Evolutionary conservation across 2,113 vertebrate genomes (phyloP).

Genomic region (Chascanopsetta lugubris): DNA sequence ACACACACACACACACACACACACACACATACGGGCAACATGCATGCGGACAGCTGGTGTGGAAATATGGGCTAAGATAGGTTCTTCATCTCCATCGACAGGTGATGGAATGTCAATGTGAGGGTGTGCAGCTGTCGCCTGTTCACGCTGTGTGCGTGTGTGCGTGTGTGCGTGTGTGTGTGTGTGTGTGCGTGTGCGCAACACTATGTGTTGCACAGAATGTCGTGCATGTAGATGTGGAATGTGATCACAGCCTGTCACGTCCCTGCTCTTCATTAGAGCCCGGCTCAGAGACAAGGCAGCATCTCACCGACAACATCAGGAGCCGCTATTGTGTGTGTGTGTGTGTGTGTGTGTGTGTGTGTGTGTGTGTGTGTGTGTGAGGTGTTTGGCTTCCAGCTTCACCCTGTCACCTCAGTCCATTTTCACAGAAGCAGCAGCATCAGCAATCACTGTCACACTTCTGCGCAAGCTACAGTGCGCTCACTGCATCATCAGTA

Average conservation of each 20-base stretch:
- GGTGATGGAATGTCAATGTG: slow-evolving; percentile 63
- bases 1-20: not conserved
- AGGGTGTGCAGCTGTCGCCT: slow-evolving; percentile 63
- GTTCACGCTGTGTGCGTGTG: slow-evolving; percentile 14
- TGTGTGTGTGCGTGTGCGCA: not conserved
- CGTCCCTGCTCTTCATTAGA: slow-evolving; percentile 57
- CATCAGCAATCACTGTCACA: slow-evolving; percentile 58
- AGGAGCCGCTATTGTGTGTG: slow-evolving; percentile 23
- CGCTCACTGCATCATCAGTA: slow-evolving; percentile 22
- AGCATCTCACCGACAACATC: slow-evolving; percentile 25
- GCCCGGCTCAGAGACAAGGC: slow-evolving; percentile 25
- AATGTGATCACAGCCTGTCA: slow-evolving; percentile 58
- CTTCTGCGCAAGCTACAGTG: slow-evolving; percentile 31
- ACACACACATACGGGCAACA: slow-evolving; percentile 13
- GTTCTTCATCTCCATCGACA: slow-evolving; percentile 65
- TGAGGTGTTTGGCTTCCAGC: slow-evolving; percentile 9
- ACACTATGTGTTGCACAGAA: slow-evolving; percentile 24
- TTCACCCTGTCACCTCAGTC: slow-evolving; percentile 38
- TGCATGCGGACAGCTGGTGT: slow-evolving; percentile 62
- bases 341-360: slow-evolving; percentile 6
- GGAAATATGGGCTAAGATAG: slow-evolving; percentile 55
- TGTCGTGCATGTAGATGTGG: slow-evolving; percentile 45
- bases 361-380: slow-evolving; percentile 6
- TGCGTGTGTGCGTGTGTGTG: slow-evolving; percentile 9
- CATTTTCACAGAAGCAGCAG: slow-evolving; percentile 25